phyloP scores from a whole-genome alignment of 2,888 invertebrate species.

The Andricus curvator region DNA sequence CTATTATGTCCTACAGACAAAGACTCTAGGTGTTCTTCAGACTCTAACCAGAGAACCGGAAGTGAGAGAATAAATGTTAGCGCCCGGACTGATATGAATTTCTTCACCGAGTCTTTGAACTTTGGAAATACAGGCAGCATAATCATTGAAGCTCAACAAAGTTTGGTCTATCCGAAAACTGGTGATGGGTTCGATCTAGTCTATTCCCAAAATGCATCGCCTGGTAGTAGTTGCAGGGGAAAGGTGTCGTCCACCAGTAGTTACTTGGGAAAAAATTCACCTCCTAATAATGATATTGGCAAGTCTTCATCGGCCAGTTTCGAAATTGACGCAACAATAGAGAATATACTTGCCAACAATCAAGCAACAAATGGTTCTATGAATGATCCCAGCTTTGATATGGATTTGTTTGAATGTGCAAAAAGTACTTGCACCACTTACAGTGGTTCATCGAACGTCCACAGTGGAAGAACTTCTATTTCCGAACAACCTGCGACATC shows the following conservation, averaged over 20 bases:
- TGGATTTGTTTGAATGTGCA: slow-evolving; percentile 21
- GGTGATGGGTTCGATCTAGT: slow-evolving; percentile 28
- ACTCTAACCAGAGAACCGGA: not conserved
- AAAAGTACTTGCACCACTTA: slow-evolving; percentile 20
- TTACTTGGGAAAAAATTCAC: not conserved
- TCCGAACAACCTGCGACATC: slow-evolving; percentile 1
- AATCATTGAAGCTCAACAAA: slow-evolving; percentile 42
- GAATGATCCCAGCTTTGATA: not conserved
- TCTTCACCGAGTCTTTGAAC: slow-evolving; percentile 22
- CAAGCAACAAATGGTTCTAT: not conserved
- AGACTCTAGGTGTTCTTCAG: not conserved
- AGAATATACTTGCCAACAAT: slow-evolving; percentile 14
- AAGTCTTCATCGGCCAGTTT: slow-evolving; percentile 25
- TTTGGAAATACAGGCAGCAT: slow-evolving; percentile 40
- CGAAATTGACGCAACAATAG: slow-evolving; percentile 37
- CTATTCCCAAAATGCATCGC: slow-evolving; percentile 15
- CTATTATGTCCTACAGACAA: not conserved
- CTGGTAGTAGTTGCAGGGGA: not conserved
- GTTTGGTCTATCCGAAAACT: slow-evolving; percentile 32
- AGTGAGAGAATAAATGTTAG: slow-evolving; percentile 2
- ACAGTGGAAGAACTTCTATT: not conserved
- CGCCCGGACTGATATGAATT: slow-evolving; percentile 1
- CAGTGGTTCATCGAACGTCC: not conserved
- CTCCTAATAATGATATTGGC: slow-evolving; percentile 14
- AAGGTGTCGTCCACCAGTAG: not conserved